A percentile compares a stretch with the other conserved stretches of the same genome.
Conservation (phyloP, 2,888 invertebrate species). For the Orchesellides sinensis region DNA sequence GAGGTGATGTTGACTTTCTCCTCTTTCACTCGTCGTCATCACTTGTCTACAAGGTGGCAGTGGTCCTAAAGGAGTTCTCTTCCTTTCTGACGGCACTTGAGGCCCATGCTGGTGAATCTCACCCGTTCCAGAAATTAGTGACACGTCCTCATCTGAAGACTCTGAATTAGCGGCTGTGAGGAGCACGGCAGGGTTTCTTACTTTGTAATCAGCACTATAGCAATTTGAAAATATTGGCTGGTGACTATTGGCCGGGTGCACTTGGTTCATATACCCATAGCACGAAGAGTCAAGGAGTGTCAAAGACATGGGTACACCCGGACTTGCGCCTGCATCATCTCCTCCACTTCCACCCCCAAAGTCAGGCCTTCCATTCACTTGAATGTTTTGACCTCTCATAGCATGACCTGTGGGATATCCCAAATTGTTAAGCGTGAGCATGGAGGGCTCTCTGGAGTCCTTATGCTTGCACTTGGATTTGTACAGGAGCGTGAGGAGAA, state of each 20-base stretch:
- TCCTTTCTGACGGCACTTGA: conserved; percentile 8
- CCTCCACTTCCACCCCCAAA: conserved; percentile 24
- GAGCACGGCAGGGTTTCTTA: conserved; percentile 54
- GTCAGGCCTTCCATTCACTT: conserved; percentile 42
- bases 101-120: not conserved
- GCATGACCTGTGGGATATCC: conserved; percentile 19
- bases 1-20: conserved; percentile 8
- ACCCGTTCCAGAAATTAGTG: not conserved
- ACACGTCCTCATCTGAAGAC: conserved; percentile 58
- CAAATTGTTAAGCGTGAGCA: conserved; percentile 22
- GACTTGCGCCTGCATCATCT: conserved; percentile 21
- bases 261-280: conserved; percentile 63
- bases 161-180: conserved; percentile 65
- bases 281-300: conserved; percentile 54
- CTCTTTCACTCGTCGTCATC: not conserved
- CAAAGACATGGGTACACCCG: conserved; percentile 16
- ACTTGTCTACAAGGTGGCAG: conserved; percentile 21
- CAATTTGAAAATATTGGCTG: conserved; percentile 42
- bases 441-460: conserved; percentile 54
- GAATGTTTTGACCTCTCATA: conserved; percentile 44
- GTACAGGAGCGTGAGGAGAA: conserved; percentile 93
- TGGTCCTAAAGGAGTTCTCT: conserved; percentile 11
- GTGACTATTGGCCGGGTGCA: conserved; percentile 53
- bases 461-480: conserved; percentile 84
- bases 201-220: not conserved